phyloP scores from a whole-genome alignment of 2,888 invertebrate genomes.

The Andrena flavipes region DNA sequence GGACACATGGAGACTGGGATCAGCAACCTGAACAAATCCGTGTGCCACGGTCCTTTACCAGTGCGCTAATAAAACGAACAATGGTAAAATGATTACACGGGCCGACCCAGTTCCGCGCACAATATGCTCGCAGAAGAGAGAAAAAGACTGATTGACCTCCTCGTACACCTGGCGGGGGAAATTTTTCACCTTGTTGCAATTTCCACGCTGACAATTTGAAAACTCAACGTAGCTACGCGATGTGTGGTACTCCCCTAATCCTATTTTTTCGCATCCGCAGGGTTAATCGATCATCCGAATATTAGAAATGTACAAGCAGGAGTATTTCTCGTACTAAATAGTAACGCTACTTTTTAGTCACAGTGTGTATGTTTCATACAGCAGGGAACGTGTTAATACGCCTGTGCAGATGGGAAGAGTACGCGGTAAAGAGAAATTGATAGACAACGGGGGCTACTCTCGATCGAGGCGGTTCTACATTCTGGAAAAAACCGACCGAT shows the following conservation, averaged over 20 bases:
- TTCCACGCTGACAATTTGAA: too few species aligned
- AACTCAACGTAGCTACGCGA: too few species aligned
- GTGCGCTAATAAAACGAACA: constrained; percentile 34
- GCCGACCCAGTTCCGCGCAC: constrained; percentile 18
- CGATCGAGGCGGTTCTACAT: not conserved
- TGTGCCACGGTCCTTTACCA: constrained; percentile 19
- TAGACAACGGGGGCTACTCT: not conserved
- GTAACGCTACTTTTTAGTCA: too few species aligned
- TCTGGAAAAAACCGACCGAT: constrained; percentile 10
- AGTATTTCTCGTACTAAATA: too few species aligned
- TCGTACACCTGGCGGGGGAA: not conserved
- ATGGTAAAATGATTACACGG: constrained; percentile 25
- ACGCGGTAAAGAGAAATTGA: not conserved
- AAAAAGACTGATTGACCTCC: not conserved
- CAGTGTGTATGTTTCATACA: too few species aligned
- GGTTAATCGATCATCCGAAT: too few species aligned
- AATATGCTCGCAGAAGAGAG: not conserved
- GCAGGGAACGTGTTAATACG: not conserved
- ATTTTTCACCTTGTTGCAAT: not conserved
- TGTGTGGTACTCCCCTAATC: too few species aligned
- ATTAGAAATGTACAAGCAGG: too few species aligned
- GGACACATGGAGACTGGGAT: constrained; percentile 33
- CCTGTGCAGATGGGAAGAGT: not conserved
- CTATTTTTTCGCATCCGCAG: too few species aligned
- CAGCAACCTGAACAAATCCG: constrained; percentile 41